Evolutionary conservation across 1,140 invertebrate species (phyloP).

Genomic region (Brachionus sp.): DNA sequence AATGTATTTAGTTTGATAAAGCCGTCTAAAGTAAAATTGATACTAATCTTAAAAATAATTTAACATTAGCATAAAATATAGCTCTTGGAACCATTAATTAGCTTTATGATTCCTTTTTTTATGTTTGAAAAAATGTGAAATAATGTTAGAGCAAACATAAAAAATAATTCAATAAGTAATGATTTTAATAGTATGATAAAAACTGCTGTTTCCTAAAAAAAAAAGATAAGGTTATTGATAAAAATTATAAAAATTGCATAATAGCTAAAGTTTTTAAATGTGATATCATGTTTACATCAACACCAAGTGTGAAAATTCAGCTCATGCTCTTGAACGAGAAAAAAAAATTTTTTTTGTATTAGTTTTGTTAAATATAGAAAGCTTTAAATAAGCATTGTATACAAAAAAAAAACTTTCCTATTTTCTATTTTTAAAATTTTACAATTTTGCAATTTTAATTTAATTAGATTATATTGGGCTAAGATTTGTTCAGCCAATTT

Average conservation of each 20-base stretch:
- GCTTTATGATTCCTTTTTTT: not conserved
- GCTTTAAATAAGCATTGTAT: not conserved
- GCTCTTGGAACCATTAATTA: not conserved
- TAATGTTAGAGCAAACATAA: not conserved
- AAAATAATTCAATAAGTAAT: not conserved
- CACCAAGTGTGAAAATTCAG: not conserved
- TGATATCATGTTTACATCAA: not conserved
- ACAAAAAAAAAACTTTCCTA: not conserved
- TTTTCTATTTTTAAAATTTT: not conserved
- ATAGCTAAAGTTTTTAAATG: not conserved
- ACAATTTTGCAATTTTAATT: not conserved
- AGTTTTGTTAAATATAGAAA: not conserved
- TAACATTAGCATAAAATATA: not conserved
- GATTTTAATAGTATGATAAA: not conserved
- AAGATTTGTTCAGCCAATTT: not conserved
- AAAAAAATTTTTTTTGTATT: not conserved
- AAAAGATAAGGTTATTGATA: not conserved
- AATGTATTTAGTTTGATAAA: not conserved
- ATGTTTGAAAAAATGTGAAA: not conserved
- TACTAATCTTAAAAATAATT: not conserved
- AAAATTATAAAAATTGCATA: not conserved
- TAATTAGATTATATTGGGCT: not conserved
- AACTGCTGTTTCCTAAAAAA: not conserved
- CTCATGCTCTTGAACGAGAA: not conserved
- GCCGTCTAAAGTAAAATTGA: not conserved